These are phyloP conservation scores for Heliothis subflexa DNA, from an alignment of 1,140 invertebrate species.

Conservation along the genomic window DNA sequence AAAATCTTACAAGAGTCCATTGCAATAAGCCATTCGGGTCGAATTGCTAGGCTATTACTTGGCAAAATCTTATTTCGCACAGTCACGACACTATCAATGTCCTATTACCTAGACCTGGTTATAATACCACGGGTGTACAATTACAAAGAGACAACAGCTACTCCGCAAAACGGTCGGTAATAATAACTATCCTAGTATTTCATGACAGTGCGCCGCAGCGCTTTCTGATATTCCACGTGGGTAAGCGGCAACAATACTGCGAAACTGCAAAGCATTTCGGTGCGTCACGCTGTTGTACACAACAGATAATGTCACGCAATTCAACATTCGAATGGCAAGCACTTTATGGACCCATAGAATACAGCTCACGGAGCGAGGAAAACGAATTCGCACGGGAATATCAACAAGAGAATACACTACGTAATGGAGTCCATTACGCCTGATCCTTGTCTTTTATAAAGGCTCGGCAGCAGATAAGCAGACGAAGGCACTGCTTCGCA, in stretches of 20 bases:
- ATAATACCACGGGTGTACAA: conserved; percentile 55
- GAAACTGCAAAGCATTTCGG: conserved; percentile 52
- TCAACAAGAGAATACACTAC: conserved; percentile 51
- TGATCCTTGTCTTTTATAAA: conserved; percentile 64
- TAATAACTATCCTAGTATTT: conserved; percentile 58
- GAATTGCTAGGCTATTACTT: conserved; percentile 55
- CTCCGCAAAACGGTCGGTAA: conserved; percentile 60
- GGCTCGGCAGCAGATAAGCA: conserved; percentile 67
- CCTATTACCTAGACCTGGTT: conserved; percentile 63
- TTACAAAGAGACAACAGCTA: conserved; percentile 62
- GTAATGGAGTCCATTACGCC: conserved; percentile 61
- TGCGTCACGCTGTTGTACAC: conserved; percentile 54
- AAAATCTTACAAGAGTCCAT: conserved; percentile 51
- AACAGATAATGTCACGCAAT: conserved; percentile 49
- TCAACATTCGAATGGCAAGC: conserved; percentile 16
- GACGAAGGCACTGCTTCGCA: conserved; percentile 56
- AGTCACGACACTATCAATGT: conserved; percentile 63
- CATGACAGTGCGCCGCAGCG: conserved; percentile 48
- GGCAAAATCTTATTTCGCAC: conserved; percentile 58
- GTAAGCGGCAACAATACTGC: conserved; percentile 55
- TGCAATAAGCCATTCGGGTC: conserved; percentile 52
- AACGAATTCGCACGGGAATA: conserved; percentile 39
- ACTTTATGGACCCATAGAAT: conserved; percentile 1
- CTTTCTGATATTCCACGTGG: conserved; percentile 59
- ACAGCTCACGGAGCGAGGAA: neutral